Evolutionary conservation across 1,140 invertebrate species (phyloP).

Genomic region (Trichonephila clavipes): DNA sequence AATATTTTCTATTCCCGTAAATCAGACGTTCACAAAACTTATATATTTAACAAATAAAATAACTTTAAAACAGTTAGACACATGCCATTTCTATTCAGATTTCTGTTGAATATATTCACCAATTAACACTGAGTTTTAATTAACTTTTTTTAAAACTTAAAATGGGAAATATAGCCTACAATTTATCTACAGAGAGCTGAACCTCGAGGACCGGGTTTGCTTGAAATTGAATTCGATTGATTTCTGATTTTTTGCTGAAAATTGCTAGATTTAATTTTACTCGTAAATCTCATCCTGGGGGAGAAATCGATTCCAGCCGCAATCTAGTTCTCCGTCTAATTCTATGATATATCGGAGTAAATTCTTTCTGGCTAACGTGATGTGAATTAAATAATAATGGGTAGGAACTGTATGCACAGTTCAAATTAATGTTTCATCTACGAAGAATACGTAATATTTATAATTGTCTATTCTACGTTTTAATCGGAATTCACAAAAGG

Average conservation of each 20-base stretch:
- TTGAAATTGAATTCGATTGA: constrained; percentile 7
- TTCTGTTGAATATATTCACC: too few species aligned
- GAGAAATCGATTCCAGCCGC: constrained; percentile 8
- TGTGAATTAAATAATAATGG: constrained; percentile 10
- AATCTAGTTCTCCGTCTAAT: constrained; percentile 26
- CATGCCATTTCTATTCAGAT: too few species aligned
- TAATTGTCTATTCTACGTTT: neutral
- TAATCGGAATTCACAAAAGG: neutral
- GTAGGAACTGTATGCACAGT: neutral
- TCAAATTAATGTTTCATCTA: constrained; percentile 2
- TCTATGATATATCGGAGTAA: constrained; percentile 22
- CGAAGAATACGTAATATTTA: neutral
- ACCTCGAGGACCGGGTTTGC: neutral
- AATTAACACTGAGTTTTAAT: too few species aligned
- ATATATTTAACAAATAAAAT: too few species aligned
- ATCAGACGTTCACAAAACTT: too few species aligned
- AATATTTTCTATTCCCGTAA: too few species aligned
- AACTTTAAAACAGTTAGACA: too few species aligned
- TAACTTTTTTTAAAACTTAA: neutral
- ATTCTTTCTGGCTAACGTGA: neutral
- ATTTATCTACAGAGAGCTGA: neutral
- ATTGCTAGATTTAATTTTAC: constrained; percentile 38
- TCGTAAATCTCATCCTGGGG: constrained; percentile 21
- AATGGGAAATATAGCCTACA: neutral
- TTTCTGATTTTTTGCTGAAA: neutral